These are phyloP conservation scores for Volucella bombylans DNA, from an alignment of 2,888 invertebrate species.

Conservation along the genomic window DNA sequence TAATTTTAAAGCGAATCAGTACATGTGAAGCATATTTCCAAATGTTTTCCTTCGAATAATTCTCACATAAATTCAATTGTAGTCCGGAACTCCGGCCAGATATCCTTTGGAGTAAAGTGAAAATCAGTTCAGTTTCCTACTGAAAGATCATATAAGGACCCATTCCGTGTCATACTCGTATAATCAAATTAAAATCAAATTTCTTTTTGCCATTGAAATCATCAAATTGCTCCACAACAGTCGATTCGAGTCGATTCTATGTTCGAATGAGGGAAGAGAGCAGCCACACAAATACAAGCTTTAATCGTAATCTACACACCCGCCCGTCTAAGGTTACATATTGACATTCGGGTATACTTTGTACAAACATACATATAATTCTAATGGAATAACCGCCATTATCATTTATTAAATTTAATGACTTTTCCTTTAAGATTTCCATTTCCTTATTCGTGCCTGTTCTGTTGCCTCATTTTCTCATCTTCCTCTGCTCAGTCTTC, in stretches of 20 bases:
- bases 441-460: conserved; percentile 43
- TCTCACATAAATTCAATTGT: no score
- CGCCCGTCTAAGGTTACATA: conserved; percentile 5
- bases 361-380: conserved; percentile 6
- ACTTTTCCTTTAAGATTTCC: conserved; percentile 64
- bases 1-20: no score
- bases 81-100: no score
- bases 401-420: conserved; percentile 66
- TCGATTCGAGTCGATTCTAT: not conserved
- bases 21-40: no score
- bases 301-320: conserved; percentile 11
- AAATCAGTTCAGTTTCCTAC: no score
- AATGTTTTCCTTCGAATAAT: no score
- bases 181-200: conserved; percentile 59
- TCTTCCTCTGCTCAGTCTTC: not conserved
- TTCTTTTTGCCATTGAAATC: conserved; percentile 48
- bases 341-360: not conserved
- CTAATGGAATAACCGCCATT: conserved; percentile 46
- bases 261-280: not conserved
- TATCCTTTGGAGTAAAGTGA: no score
- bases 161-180: conserved; percentile 9
- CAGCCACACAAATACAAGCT: not conserved
- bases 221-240: conserved; percentile 51
- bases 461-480: not conserved
- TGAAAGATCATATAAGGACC: not conserved